A percentile compares a stretch with the other conserved stretches of the same genome.
phyloP scores from a whole-genome alignment of 2,797 vertebrate species.

The Delichon dasypus region DNA sequence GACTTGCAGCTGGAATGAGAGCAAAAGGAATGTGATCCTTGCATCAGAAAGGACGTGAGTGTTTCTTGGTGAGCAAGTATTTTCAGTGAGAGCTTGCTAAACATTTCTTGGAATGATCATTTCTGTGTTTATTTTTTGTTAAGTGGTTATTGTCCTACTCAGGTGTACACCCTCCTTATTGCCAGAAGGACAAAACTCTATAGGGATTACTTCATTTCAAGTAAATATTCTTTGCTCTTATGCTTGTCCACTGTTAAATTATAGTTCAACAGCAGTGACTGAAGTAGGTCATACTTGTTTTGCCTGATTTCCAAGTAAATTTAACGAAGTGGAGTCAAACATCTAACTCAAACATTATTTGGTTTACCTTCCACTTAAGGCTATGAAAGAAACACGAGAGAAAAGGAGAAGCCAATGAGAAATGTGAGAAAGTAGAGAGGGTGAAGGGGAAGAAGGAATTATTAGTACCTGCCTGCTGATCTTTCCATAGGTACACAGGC shows the following conservation, averaged over 20 bases:
- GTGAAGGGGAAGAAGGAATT: not conserved
- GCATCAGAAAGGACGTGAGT: not conserved
- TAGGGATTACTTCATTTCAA: not conserved
- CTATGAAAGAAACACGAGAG: not conserved
- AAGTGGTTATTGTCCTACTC: not conserved
- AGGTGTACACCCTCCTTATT: not conserved
- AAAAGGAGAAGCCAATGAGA: not conserved
- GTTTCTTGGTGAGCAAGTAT: not conserved
- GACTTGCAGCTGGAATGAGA: not conserved
- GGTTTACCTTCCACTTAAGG: not conserved
- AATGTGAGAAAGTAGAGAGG: not conserved
- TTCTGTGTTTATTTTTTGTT: not conserved
- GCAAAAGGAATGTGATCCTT: not conserved
- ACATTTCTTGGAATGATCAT: not conserved
- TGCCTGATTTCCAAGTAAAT: not conserved
- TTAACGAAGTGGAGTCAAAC: not conserved
- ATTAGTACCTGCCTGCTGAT: not conserved
- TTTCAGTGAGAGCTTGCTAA: not conserved
- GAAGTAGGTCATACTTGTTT: not conserved
- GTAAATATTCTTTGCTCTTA: not conserved
- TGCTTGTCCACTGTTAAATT: not conserved
- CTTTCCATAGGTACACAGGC: not conserved
- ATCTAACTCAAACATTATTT: not conserved
- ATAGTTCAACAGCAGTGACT: not conserved
- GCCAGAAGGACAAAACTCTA: not conserved